A percentile compares a stretch with the other conserved stretches of the same genome.
These are phyloP conservation scores for Distichodus sexfasciatus DNA, from an alignment of 2,797 vertebrate genomes.

Conservation along the genomic window DNA sequence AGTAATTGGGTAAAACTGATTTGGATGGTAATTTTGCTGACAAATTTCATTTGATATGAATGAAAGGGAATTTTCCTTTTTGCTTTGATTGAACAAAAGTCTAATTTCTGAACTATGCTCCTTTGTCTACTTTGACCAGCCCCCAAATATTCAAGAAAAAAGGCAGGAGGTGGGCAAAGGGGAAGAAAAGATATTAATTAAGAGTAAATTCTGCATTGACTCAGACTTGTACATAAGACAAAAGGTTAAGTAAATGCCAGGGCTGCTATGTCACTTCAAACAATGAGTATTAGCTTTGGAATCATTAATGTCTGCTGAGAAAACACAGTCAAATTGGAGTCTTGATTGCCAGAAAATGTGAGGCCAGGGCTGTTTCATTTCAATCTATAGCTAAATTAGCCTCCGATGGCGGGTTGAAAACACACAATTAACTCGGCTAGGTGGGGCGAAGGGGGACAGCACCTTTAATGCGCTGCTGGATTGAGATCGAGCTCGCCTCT, in stretches of 20 bases:
- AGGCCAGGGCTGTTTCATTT: slow-evolving; percentile 82
- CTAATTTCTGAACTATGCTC: slow-evolving; percentile 38
- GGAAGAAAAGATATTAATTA: slow-evolving; percentile 96
- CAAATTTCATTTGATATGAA: slow-evolving; percentile 32
- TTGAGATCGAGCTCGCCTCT: slow-evolving; percentile 59
- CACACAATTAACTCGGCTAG: slow-evolving; percentile 83
- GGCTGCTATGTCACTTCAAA: slow-evolving; percentile 95
- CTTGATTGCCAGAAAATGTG: slow-evolving; percentile 84
- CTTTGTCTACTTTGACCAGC: slow-evolving; percentile 53
- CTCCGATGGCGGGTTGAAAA: slow-evolving; percentile 80
- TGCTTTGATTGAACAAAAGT: slow-evolving; percentile 49
- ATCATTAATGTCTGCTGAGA: slow-evolving; percentile 96
- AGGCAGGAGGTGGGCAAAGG: slow-evolving; percentile 65
- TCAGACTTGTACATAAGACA: slow-evolving; percentile 93
- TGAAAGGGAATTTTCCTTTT: slow-evolving; percentile 25
- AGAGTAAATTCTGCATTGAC: slow-evolving; percentile 95
- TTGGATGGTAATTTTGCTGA: slow-evolving; percentile 45
- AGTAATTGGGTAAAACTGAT: slow-evolving; percentile 20
- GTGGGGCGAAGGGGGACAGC: slow-evolving; percentile 70
- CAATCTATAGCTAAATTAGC: slow-evolving; percentile 89
- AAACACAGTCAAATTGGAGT: slow-evolving; percentile 92
- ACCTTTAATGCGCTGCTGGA: slow-evolving; percentile 66
- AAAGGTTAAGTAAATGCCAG: slow-evolving; percentile 99
- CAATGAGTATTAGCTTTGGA: slow-evolving; percentile 99
- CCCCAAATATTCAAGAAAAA: slow-evolving; percentile 76